These are phyloP conservation scores for Erythrocebus patas DNA, from an alignment of 2,113 vertebrate species.

Conservation along the genomic window DNA sequence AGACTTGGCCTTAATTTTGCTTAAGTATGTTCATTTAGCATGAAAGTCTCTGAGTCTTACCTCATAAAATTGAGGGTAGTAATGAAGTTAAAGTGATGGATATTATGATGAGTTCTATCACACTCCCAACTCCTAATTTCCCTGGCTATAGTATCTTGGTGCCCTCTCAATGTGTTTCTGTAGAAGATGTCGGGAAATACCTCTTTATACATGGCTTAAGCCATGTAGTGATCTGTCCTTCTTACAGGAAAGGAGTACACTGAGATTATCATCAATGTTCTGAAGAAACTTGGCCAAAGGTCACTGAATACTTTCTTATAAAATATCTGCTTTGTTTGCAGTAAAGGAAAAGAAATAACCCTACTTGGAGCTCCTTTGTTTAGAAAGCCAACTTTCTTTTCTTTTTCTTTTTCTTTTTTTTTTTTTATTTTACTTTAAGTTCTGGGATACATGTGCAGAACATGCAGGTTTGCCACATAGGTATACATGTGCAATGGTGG, in stretches of 20 bases:
- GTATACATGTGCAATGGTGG: too few species aligned
- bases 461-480: too few species aligned
- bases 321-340: constrained; percentile 36
- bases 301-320: constrained; percentile 31
- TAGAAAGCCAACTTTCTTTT: not conserved
- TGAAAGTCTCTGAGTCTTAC: not conserved
- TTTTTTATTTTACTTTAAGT: too few species aligned
- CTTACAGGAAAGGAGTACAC: not conserved
- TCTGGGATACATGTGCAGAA: too few species aligned
- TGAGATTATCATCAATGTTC: not conserved
- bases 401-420: not conserved
- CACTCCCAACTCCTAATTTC: not conserved
- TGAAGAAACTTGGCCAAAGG: not conserved
- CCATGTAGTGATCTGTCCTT: not conserved
- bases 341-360: not conserved
- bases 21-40: not conserved
- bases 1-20: not conserved
- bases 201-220: not conserved
- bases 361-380: not conserved
- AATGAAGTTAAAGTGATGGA: not conserved
- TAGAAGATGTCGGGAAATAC: not conserved
- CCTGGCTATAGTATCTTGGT: not conserved
- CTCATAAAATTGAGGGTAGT: not conserved
- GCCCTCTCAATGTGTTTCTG: not conserved
- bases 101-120: not conserved